Percentiles rank a stretch among this genome's conserved stretches.
Evolutionary conservation across 2,888 invertebrate genomes (phyloP).

Genomic region (Laspeyria flexula): DNA sequence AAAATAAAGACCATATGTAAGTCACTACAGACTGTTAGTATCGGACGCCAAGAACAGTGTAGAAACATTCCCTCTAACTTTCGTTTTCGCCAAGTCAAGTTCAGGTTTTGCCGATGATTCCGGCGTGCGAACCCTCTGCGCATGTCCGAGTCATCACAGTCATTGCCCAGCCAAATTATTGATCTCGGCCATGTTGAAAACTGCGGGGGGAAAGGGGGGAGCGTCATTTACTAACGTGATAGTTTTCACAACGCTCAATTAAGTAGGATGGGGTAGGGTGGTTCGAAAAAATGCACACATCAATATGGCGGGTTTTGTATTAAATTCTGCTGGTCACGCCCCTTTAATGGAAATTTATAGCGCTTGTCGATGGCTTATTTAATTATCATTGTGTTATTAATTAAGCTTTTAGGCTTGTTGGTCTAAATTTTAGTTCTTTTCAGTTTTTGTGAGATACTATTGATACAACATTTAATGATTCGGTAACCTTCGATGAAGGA

Average conservation of each 20-base stretch:
- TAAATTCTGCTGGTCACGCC: conserved; percentile 80
- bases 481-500: too few species aligned
- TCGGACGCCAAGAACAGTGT: conserved; percentile 77
- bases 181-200: conserved; percentile 85
- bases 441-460: not conserved
- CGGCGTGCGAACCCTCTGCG: conserved; percentile 58
- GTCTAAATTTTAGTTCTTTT: not conserved
- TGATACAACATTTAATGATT: not conserved
- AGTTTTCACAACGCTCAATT: conserved; percentile 85
- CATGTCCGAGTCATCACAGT: conserved; percentile 84
- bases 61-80: conserved; percentile 83
- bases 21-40: conserved; percentile 36
- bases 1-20: conserved; percentile 26
- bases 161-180: conserved; percentile 85
- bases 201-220: conserved; percentile 62
- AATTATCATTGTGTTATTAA: conserved; percentile 47
- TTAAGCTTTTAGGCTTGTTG: conserved; percentile 16
- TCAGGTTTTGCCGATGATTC: conserved; percentile 83
- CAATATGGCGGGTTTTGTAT: conserved; percentile 81
- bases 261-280: conserved; percentile 70
- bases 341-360: conserved; percentile 65
- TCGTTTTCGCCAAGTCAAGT: conserved; percentile 86
- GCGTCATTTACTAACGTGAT: conserved; percentile 82
- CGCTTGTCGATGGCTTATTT: conserved; percentile 63
- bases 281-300: conserved; percentile 73